Evolutionary conservation across 2,113 vertebrate species (phyloP).

Genomic region (Promerops cafer): DNA sequence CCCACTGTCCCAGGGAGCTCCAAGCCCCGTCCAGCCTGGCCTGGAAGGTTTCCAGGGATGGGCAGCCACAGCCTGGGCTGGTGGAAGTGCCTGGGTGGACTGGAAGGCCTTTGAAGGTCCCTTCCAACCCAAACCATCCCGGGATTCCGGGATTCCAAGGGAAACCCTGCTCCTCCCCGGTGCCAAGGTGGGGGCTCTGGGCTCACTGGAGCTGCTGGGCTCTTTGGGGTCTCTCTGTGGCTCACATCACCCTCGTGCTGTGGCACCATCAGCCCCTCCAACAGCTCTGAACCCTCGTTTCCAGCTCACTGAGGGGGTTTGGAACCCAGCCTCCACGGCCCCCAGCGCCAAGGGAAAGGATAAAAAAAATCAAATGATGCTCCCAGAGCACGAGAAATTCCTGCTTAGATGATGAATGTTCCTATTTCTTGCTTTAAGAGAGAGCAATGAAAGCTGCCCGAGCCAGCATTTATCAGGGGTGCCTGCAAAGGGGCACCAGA

Average conservation of each 20-base stretch:
- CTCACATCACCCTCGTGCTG: neutral
- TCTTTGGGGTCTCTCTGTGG: neutral
- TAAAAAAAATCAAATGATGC: slow-evolving; percentile 46
- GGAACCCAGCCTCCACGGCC: slow-evolving; percentile 45
- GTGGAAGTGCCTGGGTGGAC: neutral
- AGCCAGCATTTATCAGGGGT: neutral
- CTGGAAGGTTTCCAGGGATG: neutral
- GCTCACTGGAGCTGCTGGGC: neutral
- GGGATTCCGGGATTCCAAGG: neutral
- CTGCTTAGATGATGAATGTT: slow-evolving; percentile 52
- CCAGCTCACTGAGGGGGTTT: slow-evolving; percentile 57
- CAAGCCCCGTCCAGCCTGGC: neutral
- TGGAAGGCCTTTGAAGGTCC: neutral
- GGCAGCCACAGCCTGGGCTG: neutral
- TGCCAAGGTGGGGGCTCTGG: neutral
- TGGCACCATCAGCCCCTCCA: neutral
- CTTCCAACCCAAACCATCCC: neutral
- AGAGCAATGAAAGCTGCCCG: slow-evolving; percentile 26
- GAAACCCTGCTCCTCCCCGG: accelerated
- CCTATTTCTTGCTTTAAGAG: slow-evolving; percentile 47
- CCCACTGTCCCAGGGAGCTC: neutral
- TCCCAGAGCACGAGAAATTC: slow-evolving; percentile 59
- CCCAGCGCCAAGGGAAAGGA: slow-evolving; percentile 61
- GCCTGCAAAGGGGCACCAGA: slow-evolving; percentile 16
- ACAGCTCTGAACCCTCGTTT: slow-evolving; percentile 43